Conservation (phyloP, 2,888 invertebrate genomes). For the Quadriops clusia region DNA sequence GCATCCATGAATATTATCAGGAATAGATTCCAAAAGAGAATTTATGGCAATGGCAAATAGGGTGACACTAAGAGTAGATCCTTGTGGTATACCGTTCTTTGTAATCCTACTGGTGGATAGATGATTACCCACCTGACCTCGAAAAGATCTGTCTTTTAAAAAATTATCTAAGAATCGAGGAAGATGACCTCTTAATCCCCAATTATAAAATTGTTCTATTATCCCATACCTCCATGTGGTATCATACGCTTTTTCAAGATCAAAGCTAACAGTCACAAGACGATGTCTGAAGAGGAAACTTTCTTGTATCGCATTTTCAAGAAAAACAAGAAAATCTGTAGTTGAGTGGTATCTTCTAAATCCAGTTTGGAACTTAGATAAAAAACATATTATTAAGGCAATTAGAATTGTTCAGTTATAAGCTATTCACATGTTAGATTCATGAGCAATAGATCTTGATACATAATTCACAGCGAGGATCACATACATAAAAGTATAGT, state of each 20-base stretch:
- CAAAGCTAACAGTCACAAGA: slow-evolving; percentile 9
- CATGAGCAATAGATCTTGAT: no score
- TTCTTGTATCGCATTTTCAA: slow-evolving; percentile 9
- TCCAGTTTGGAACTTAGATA: slow-evolving; percentile 8
- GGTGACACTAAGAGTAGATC: slow-evolving; percentile 6
- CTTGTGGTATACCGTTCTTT: slow-evolving; percentile 6
- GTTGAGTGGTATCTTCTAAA: slow-evolving; percentile 7
- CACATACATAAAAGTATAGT: no score
- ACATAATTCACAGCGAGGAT: no score
- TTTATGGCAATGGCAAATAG: no score
- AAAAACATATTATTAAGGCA: no score
- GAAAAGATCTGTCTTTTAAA: no score
- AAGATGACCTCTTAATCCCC: slow-evolving; percentile 1
- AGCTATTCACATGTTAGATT: no score
- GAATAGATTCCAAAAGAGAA: background rate
- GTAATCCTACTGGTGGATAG: slow-evolving; percentile 1
- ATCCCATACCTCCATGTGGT: slow-evolving; percentile 8
- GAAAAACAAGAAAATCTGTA: slow-evolving; percentile 7
- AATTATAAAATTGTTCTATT: background rate
- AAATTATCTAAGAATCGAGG: slow-evolving; percentile 6
- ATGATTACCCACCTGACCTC: background rate
- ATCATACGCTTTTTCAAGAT: slow-evolving; percentile 12
- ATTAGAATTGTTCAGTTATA: no score
- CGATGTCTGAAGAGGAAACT: slow-evolving; percentile 8
- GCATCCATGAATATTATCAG: background rate